Conservation (phyloP, 2,113 vertebrate genomes). For the Hemiscyllium ocellatum region DNA sequence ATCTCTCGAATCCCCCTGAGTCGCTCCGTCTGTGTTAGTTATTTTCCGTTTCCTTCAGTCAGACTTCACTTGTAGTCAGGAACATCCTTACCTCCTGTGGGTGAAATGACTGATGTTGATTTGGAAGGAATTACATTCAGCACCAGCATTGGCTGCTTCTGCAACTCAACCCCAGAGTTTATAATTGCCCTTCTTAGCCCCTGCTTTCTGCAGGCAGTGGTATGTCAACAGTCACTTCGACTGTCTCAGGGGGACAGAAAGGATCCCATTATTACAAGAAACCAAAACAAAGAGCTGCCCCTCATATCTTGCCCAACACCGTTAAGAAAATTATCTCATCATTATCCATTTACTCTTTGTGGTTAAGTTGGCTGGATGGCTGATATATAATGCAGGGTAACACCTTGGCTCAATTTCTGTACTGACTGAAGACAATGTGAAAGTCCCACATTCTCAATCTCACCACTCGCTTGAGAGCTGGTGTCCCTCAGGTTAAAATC, state of each 20-base stretch:
- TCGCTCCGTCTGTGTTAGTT: not conserved
- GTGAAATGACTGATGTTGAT: constrained; percentile 25
- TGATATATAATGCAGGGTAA: too few relatives aligned
- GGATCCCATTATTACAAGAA: not conserved
- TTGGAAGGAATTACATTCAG: not conserved
- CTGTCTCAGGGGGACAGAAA: not conserved
- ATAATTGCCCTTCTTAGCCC: not conserved
- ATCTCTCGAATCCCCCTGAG: not conserved
- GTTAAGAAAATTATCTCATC: not conserved
- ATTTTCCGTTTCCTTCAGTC: not conserved
- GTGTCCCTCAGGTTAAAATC: too few relatives aligned
- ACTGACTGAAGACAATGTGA: too few relatives aligned
- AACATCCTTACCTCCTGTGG: constrained; percentile 27
- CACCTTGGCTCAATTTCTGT: too few relatives aligned
- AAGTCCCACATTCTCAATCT: too few relatives aligned
- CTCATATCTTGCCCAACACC: not conserved
- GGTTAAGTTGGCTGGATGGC: too few relatives aligned
- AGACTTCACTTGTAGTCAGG: constrained; percentile 10
- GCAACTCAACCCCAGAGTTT: not conserved
- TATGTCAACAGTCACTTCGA: not conserved
- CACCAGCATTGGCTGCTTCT: not conserved
- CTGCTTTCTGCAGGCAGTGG: too few relatives aligned
- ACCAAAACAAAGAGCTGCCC: too few relatives aligned
- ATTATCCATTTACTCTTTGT: too few relatives aligned
- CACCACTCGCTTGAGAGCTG: too few relatives aligned